Percentiles rank a stretch among this genome's conserved stretches.
These are phyloP conservation scores for Nowickia ferox DNA, from an alignment of 2,888 invertebrate genomes.

Conservation along the genomic window DNA sequence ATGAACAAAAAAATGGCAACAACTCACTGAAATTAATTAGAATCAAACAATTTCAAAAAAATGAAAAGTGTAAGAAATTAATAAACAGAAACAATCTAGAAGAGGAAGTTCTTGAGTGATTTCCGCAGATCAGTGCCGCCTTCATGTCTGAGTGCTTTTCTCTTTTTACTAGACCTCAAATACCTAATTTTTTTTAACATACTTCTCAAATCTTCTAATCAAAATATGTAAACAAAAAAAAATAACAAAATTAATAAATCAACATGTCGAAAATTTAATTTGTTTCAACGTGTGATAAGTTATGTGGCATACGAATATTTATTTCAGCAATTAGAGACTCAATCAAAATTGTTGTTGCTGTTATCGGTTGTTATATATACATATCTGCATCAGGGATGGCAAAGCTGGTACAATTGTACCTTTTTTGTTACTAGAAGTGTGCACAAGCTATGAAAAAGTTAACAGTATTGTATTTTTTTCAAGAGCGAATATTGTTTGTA, in stretches of 20 bases:
- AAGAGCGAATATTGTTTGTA: too few relatives aligned
- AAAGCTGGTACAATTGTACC: too few relatives aligned
- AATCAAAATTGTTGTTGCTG: not conserved
- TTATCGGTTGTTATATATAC: too few relatives aligned
- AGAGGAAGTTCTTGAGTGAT: slow-evolving; percentile 45
- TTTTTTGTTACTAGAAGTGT: too few relatives aligned
- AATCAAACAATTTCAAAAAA: not conserved
- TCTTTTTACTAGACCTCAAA: too few relatives aligned
- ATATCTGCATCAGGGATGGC: too few relatives aligned
- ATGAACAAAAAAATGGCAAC: not conserved
- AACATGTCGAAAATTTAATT: not conserved
- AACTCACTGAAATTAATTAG: slow-evolving; percentile 15
- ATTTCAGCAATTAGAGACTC: not conserved
- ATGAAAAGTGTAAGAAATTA: not conserved
- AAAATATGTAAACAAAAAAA: not conserved
- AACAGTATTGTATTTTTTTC: too few relatives aligned
- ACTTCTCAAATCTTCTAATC: not conserved
- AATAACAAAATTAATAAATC: slow-evolving; percentile 8
- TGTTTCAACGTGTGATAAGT: slow-evolving; percentile 27
- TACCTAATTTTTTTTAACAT: too few relatives aligned
- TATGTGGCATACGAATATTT: slow-evolving; percentile 1
- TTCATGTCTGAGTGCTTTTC: slow-evolving; percentile 37
- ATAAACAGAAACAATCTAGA: not conserved
- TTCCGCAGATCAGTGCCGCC: slow-evolving; percentile 27
- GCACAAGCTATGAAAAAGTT: too few relatives aligned